Percentiles rank a stretch among this genome's conserved stretches.
phyloP scores from a whole-genome alignment of 2,797 vertebrate genomes.

The Myripristis jacobus region DNA sequence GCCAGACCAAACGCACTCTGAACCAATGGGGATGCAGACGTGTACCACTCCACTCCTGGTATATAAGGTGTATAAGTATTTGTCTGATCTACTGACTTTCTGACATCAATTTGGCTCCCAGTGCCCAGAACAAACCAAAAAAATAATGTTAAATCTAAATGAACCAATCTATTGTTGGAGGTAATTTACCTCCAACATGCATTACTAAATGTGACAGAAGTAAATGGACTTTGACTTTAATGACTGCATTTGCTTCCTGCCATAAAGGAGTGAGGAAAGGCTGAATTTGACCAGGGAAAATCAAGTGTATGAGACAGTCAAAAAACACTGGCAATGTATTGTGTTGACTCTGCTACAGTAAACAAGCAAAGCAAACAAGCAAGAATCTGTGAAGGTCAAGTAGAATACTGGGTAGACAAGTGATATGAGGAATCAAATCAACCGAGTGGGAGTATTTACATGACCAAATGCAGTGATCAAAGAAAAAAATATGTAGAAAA shows the following conservation, averaged over 20 bases:
- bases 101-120: too few species aligned
- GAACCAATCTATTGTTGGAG: too few species aligned
- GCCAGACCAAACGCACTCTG: too few species aligned
- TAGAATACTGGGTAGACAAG: background rate
- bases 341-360: background rate
- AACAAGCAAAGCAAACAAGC: conserved; percentile 24
- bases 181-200: background rate
- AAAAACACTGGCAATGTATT: background rate
- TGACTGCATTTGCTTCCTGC: background rate
- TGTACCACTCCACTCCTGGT: too few species aligned
- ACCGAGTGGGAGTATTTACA: background rate
- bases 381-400: conserved; percentile 20
- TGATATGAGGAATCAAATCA: conserved; percentile 15
- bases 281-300: background rate
- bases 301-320: too few species aligned
- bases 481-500: background rate
- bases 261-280: background rate
- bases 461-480: background rate
- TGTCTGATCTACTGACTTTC: too few species aligned
- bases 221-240: background rate
- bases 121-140: too few species aligned
- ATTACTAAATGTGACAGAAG: too few species aligned
- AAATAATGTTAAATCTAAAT: background rate
- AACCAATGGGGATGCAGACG: too few species aligned
- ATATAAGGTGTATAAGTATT: too few species aligned